Conservation (phyloP, 2,113 vertebrate species). For the Lepus americanus region DNA sequence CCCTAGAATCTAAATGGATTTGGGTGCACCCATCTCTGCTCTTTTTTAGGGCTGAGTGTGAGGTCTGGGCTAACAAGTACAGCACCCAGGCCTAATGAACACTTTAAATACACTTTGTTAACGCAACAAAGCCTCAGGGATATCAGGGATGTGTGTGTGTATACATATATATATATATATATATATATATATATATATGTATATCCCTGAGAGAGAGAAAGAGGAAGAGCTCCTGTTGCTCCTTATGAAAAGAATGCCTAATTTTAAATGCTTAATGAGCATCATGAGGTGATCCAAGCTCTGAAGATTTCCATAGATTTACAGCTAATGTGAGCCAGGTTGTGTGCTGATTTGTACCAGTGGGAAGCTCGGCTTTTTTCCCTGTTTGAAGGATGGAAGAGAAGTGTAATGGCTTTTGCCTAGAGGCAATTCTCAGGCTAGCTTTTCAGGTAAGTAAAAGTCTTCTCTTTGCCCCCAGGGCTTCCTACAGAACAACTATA, state of each 20-base stretch:
- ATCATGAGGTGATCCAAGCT: slow-evolving; percentile 40
- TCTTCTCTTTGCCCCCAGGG: slow-evolving; percentile 65
- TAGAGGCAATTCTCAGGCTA: slow-evolving; percentile 56
- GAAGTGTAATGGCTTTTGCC: slow-evolving; percentile 58
- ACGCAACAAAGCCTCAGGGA: slow-evolving; percentile 49
- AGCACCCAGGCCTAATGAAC: slow-evolving; percentile 17
- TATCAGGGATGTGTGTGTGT: background rate
- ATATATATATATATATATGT: background rate
- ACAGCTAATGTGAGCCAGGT: slow-evolving; percentile 51
- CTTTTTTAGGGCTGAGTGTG: background rate
- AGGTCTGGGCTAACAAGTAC: slow-evolving; percentile 33
- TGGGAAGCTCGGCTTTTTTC: slow-evolving; percentile 41
- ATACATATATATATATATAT: background rate
- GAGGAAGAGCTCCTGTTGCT: slow-evolving; percentile 26
- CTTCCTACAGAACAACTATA: slow-evolving; percentile 38
- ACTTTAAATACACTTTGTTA: slow-evolving; percentile 56
- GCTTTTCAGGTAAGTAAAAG: slow-evolving; percentile 65
- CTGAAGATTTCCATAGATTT: slow-evolving; percentile 57
- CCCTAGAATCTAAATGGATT: background rate
- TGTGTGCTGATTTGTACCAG: slow-evolving; percentile 8
- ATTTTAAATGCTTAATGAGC: slow-evolving; percentile 68
- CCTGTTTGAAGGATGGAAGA: slow-evolving; percentile 20
- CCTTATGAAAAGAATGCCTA: slow-evolving; percentile 48
- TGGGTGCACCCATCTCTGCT: background rate
- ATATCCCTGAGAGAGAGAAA: background rate